phyloP scores from a whole-genome alignment of 1,140 invertebrate genomes.

The Carcinoscorpius rotundicauda region DNA sequence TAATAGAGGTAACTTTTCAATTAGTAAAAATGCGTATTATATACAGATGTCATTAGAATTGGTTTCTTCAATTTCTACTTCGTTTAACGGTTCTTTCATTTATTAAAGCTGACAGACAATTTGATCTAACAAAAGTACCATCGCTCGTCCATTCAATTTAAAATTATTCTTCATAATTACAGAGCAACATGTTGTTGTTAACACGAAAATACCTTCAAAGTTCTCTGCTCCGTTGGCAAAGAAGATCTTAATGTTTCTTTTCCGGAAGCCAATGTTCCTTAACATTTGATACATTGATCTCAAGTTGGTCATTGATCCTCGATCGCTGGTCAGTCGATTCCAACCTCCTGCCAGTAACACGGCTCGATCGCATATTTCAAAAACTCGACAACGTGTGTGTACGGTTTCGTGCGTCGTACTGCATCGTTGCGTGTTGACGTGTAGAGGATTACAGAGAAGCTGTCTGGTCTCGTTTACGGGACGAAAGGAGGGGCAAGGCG shows the following conservation, averaged over 20 bases:
- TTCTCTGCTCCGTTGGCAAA: conserved; percentile 37
- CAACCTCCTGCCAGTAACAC: conserved; percentile 43
- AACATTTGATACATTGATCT: conserved; percentile 36
- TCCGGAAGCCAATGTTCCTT: conserved; percentile 36
- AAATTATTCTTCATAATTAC: too few species aligned
- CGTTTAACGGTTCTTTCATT: too few species aligned
- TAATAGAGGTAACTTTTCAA: too few species aligned
- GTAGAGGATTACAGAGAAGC: conserved; percentile 38
- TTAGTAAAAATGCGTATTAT: too few species aligned
- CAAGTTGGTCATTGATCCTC: conserved; percentile 31
- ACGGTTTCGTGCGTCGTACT: conserved; percentile 35
- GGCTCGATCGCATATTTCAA: conserved; percentile 43
- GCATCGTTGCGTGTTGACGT: conserved; percentile 37
- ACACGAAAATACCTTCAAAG: too few species aligned
- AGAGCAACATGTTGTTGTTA: too few species aligned
- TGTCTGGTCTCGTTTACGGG: conserved; percentile 31
- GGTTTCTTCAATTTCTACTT: too few species aligned
- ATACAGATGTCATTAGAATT: too few species aligned
- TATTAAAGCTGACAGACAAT: too few species aligned
- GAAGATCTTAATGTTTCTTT: conserved; percentile 42
- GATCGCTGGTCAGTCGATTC: conserved; percentile 36
- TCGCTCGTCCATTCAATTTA: too few species aligned
- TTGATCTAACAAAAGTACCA: too few species aligned
- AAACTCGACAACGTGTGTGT: conserved; percentile 36
- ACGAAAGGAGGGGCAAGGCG: conserved; percentile 33